These are phyloP conservation scores for Neodiprion virginianus DNA, from an alignment of 1,140 invertebrate species.

Conservation along the genomic window DNA sequence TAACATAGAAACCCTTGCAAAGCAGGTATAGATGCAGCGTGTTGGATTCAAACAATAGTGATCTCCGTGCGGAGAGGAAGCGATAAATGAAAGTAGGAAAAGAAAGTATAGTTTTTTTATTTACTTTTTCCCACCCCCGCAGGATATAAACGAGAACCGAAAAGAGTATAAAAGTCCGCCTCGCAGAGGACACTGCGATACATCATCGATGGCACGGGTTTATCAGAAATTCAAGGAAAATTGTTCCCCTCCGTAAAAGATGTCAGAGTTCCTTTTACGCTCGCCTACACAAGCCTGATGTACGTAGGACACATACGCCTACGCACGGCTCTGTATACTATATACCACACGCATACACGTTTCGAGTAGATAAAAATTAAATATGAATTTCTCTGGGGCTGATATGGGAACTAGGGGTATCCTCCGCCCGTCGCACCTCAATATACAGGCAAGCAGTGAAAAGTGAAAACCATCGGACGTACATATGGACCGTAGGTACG, in stretches of 20 bases:
- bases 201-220: background rate
- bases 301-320: background rate
- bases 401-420: background rate
- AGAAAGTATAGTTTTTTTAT: background rate
- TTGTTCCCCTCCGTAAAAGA: background rate
- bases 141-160: background rate
- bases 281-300: background rate
- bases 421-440: too few species aligned
- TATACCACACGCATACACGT: too few species aligned
- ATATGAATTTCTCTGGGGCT: background rate
- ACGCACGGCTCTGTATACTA: too few species aligned
- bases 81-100: too few species aligned
- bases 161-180: background rate
- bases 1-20: too few species aligned
- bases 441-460: too few species aligned
- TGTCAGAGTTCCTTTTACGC: background rate
- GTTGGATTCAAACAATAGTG: background rate
- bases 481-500: too few species aligned
- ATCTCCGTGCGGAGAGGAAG: too few species aligned
- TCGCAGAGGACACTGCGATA: background rate
- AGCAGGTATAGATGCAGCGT: background rate
- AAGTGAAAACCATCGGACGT: too few species aligned
- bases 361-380: background rate
- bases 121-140: background rate
- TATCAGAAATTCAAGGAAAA: conserved; percentile 3